These are phyloP conservation scores for Nymphalis c-album DNA, from an alignment of 2,888 invertebrate species.

Conservation along the genomic window DNA sequence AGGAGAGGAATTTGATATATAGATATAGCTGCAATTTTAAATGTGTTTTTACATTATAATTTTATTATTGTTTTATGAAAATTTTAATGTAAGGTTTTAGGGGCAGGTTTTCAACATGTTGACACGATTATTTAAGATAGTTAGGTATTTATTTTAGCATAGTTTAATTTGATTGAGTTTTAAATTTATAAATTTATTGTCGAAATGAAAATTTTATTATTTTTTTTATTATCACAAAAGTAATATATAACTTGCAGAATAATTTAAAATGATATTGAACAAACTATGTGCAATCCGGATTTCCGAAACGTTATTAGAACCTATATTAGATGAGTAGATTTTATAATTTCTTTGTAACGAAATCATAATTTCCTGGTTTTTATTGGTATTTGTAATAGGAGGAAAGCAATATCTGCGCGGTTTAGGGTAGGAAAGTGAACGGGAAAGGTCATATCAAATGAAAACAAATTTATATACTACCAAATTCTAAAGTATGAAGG, in stretches of 20 bases:
- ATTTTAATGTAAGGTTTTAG: slow-evolving; percentile 76
- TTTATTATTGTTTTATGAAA: slow-evolving; percentile 81
- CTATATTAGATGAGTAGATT: slow-evolving; percentile 36
- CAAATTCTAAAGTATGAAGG: slow-evolving; percentile 64
- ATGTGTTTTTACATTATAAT: slow-evolving; percentile 82
- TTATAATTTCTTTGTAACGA: slow-evolving; percentile 43
- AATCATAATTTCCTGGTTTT: slow-evolving; percentile 46
- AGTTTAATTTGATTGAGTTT: slow-evolving; percentile 73
- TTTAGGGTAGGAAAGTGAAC: slow-evolving; percentile 60
- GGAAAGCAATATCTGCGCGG: slow-evolving; percentile 70
- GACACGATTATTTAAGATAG: slow-evolving; percentile 81
- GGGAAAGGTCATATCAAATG: slow-evolving; percentile 77
- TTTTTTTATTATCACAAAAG: slow-evolving; percentile 70
- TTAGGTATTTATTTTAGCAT: slow-evolving; percentile 81
- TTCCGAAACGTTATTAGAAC: slow-evolving; percentile 44
- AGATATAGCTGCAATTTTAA: slow-evolving; percentile 80
- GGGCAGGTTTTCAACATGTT: slow-evolving; percentile 77
- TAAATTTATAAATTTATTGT: slow-evolving; percentile 62
- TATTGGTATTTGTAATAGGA: slow-evolving; percentile 46
- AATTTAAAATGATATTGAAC: slow-evolving; percentile 54
- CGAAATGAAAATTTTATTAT: slow-evolving; percentile 55
- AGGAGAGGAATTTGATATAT: slow-evolving; percentile 77
- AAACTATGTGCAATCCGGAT: slow-evolving; percentile 64
- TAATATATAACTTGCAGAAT: slow-evolving; percentile 54
- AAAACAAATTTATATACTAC: slow-evolving; percentile 71